Percentiles rank a stretch among this genome's conserved stretches.
Conservation (phyloP, 2,888 invertebrate species). For the Schizaphis graminum region DNA sequence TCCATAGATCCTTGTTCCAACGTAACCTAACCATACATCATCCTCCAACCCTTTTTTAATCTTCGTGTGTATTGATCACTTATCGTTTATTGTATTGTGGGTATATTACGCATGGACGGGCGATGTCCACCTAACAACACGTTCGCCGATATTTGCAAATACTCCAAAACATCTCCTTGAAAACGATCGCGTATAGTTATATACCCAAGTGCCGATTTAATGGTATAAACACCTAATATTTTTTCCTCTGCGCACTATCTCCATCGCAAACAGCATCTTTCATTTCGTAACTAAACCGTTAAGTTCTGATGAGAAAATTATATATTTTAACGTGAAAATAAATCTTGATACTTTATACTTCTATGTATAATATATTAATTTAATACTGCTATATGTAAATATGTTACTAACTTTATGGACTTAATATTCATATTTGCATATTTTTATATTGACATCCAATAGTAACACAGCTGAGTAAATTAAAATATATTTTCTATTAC, state of each 20-base stretch:
- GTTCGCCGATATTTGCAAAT: background rate
- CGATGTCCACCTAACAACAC: background rate
- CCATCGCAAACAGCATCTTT: background rate
- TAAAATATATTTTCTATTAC: background rate
- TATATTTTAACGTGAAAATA: background rate
- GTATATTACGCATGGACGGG: background rate
- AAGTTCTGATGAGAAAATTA: background rate
- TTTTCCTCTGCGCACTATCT: background rate
- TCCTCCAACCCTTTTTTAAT: background rate
- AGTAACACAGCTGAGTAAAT: background rate
- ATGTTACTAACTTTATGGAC: background rate
- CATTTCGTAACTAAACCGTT: background rate
- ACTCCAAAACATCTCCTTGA: background rate
- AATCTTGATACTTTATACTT: background rate
- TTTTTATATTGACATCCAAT: background rate
- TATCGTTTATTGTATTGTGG: background rate
- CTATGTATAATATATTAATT: background rate
- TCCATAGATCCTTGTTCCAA: background rate
- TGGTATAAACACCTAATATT: background rate
- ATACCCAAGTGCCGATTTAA: background rate
- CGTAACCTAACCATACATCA: background rate
- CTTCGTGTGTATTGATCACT: background rate
- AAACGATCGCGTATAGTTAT: background rate
- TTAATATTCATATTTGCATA: background rate
- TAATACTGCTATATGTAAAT: too few relatives aligned